Conservation (phyloP, 2,888 invertebrate genomes). For the Dioctria rufipes region DNA sequence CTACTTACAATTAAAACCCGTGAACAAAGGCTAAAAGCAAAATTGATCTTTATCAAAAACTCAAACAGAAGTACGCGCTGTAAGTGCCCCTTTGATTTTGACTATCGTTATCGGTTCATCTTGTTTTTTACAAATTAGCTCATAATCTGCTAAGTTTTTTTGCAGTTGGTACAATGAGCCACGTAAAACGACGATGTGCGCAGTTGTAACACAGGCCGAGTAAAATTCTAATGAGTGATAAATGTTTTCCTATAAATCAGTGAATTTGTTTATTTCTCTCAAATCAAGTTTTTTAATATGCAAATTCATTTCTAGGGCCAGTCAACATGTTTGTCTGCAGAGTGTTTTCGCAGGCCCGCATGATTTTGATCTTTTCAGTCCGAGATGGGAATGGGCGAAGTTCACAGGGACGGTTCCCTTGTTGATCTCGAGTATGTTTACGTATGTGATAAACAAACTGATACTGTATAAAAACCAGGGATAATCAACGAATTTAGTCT, state of each 20-base stretch:
- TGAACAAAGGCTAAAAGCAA: too few relatives aligned
- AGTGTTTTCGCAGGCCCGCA: background rate
- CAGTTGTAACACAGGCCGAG: background rate
- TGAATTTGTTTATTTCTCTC: slow-evolving; percentile 58
- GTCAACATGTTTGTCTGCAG: slow-evolving; percentile 16
- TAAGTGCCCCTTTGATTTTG: too few relatives aligned
- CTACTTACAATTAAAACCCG: too few relatives aligned
- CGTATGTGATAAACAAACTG: slow-evolving; percentile 39
- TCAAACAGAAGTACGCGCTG: too few relatives aligned
- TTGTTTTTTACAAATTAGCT: too few relatives aligned
- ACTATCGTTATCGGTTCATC: too few relatives aligned
- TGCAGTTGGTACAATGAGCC: too few relatives aligned
- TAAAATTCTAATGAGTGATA: slow-evolving; percentile 64
- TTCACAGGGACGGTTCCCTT: slow-evolving; percentile 10
- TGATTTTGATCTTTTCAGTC: slow-evolving; percentile 7
- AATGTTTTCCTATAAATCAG: slow-evolving; percentile 65
- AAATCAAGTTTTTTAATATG: slow-evolving; percentile 59
- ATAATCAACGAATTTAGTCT: slow-evolving; percentile 23
- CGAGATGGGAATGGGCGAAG: background rate
- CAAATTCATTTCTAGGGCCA: slow-evolving; percentile 57
- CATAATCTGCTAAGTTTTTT: too few relatives aligned
- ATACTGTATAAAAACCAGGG: slow-evolving; percentile 4
- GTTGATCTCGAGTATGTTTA: slow-evolving; percentile 38
- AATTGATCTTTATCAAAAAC: too few relatives aligned
- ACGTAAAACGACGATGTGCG: too few relatives aligned